Evolutionary conservation across 2,113 vertebrate species (phyloP).

Genomic region (Platichthys stellatus): DNA sequence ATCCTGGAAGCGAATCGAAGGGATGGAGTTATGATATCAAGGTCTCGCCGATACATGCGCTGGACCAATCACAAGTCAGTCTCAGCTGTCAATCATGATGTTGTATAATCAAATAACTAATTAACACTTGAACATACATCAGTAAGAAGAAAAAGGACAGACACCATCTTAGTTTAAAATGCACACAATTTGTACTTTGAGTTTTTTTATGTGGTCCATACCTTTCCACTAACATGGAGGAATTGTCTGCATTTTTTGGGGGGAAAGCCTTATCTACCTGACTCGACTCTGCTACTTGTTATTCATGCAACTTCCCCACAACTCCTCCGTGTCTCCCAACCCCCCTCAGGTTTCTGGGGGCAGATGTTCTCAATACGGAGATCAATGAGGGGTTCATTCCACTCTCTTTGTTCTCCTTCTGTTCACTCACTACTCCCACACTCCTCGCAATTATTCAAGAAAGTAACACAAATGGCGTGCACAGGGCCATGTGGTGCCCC

Average conservation of each 20-base stretch:
- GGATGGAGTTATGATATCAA: no score
- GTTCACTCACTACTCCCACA: slow-evolving; percentile 41
- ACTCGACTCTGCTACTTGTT: slow-evolving; percentile 37
- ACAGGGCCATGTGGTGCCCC: slow-evolving; percentile 49
- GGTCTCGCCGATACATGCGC: no score
- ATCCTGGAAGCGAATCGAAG: no score
- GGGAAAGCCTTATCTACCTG: slow-evolving; percentile 16
- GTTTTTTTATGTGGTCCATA: background rate
- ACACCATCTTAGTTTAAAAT: no score
- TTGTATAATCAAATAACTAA: no score
- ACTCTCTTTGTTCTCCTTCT: slow-evolving; percentile 71
- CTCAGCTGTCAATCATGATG: no score
- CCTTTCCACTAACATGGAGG: background rate
- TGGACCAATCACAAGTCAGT: no score
- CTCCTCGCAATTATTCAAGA: slow-evolving; percentile 58
- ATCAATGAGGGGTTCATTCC: slow-evolving; percentile 71
- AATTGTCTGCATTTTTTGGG: no score
- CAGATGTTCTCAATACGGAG: slow-evolving; percentile 75
- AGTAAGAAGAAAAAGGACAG: no score
- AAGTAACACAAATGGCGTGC: slow-evolving; percentile 58
- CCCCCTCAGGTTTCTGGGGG: slow-evolving; percentile 56
- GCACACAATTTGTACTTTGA: no score
- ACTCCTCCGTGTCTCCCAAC: slow-evolving; percentile 22
- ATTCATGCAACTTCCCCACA: slow-evolving; percentile 39
- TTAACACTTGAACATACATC: no score